Base-by-base conservation (phyloP, 1,140 invertebrate genomes). In the Scaptomyza graminum region DNA sequence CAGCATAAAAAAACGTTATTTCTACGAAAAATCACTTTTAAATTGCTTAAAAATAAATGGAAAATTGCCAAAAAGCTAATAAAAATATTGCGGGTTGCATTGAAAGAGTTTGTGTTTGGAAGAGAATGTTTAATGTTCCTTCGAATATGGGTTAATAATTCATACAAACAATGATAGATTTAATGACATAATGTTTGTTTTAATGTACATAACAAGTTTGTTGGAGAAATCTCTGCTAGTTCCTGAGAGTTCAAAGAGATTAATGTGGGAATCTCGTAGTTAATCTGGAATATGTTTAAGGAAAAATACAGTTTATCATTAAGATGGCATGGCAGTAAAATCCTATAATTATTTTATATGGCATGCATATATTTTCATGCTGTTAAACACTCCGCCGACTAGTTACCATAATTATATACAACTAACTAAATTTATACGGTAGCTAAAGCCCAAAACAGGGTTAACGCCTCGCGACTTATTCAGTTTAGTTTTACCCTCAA, bases 1-100 rank as follows among this genome's bases (percentile, higher is more conserved):
- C 82, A 69, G 82, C 83, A 87, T 87, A 49, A 68, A 76, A 68
- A 76, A 43, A 60, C 50, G 41, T 46, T 54, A 57, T 60, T 78
- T 60, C 62, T 68, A 28, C 39, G 47, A 69, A 78, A 62, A 69
- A 51, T 59, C 1, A 31, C 28, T 78, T 87, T 74, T 65, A 55
- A 87, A 87, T 77, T 75, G 60, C 13, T 16, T 15, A 34, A 61
- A 62, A 79, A 73, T 62, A 31, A 28, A 15, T 39, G 13, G 28
- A 49, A 9, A 55, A 76, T 50, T 67, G 18, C 63, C 22, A 41
- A 28, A 61, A 28, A 61, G 6, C 12, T 28, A 85, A 85, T 70
- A 74, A 80, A 70, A 68, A 66, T 63, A 18, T 87, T 64, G 63
- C 78, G 77, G 81, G 73, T 46, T 47, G 25, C 28, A 18, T 46